Percentiles rank a stretch among this genome's conserved stretches.
Conservation (phyloP, 1,140 invertebrate species). For the Drosophila teissieri region DNA sequence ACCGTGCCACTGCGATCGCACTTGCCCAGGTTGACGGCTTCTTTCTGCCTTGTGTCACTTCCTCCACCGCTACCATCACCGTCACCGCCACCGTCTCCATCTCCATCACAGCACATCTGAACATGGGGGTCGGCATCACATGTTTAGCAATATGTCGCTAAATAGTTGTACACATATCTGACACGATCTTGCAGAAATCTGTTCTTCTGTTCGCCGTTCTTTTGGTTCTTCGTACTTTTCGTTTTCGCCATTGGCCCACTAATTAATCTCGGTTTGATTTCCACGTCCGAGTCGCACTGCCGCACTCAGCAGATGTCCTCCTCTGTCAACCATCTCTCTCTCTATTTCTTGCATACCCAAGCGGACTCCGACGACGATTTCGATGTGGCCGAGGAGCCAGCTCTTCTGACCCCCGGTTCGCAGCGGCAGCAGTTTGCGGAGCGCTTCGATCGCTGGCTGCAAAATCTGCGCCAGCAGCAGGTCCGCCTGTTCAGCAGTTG, state of each 20-base stretch:
- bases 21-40: constrained; percentile 13
- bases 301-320: constrained; percentile 17
- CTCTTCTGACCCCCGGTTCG: constrained; percentile 55
- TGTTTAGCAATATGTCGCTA: constrained; percentile 82
- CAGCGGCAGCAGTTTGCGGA: constrained; percentile 64
- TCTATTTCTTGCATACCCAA: constrained; percentile 59
- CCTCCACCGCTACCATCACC: not conserved
- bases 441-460: constrained; percentile 72
- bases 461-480: constrained; percentile 70
- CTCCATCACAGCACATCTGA: constrained; percentile 38
- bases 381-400: constrained; percentile 52
- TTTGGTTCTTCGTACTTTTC: constrained; percentile 25
- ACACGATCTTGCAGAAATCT: constrained; percentile 40
- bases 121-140: constrained; percentile 55
- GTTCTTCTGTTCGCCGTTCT: constrained; percentile 38
- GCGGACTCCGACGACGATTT: constrained; percentile 46
- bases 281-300: constrained; percentile 45
- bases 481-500: constrained; percentile 70
- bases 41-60: constrained; percentile 16
- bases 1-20: constrained; percentile 21
- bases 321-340: constrained; percentile 34
- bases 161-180: constrained; percentile 63
- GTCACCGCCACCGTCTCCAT: not conserved
- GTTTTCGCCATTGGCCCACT: constrained; percentile 70
- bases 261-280: constrained; percentile 61